A percentile compares a stretch with the other conserved stretches of the same genome.
These are phyloP conservation scores for Conistra vaccinii DNA, from an alignment of 2,888 invertebrate genomes.

Conservation along the genomic window DNA sequence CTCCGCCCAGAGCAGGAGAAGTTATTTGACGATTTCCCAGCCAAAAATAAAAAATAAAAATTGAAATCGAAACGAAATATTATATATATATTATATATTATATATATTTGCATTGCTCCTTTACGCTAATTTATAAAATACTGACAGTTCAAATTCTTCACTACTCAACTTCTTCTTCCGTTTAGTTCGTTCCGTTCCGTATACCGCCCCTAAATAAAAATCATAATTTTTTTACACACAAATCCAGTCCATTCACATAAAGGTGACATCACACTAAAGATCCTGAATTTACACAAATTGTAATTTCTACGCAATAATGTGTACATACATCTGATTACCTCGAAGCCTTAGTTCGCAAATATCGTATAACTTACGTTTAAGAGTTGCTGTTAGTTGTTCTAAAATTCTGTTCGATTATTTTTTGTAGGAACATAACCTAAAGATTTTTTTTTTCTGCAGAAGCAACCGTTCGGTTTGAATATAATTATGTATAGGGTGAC, in stretches of 20 bases:
- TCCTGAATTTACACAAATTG: conserved; percentile 48
- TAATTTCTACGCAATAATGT: conserved; percentile 57
- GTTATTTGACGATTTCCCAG: too few species aligned
- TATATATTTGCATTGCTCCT: neutral
- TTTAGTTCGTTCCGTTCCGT: too few species aligned
- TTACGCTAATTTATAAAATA: neutral
- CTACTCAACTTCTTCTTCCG: too few species aligned
- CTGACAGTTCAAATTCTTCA: conserved; percentile 1
- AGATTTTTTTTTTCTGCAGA: neutral
- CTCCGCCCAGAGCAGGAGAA: too few species aligned
- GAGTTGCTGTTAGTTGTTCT: conserved; percentile 31
- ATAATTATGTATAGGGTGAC: too few species aligned
- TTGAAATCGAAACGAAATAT: too few species aligned
- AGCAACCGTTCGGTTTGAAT: neutral
- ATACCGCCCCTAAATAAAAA: too few species aligned
- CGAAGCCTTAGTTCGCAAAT: conserved; percentile 57
- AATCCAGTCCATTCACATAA: conserved; percentile 32
- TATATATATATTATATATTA: too few species aligned
- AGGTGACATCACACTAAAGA: conserved; percentile 51
- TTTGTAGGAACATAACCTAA: conserved; percentile 1
- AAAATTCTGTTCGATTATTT: conserved; percentile 24
- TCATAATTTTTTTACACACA: neutral
- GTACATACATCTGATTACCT: conserved; percentile 54
- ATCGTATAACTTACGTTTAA: conserved; percentile 59
- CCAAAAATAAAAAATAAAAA: too few species aligned